Evolutionary conservation across 2,888 invertebrate species (phyloP).

Genomic region (Pardosa pseudoannulata): DNA sequence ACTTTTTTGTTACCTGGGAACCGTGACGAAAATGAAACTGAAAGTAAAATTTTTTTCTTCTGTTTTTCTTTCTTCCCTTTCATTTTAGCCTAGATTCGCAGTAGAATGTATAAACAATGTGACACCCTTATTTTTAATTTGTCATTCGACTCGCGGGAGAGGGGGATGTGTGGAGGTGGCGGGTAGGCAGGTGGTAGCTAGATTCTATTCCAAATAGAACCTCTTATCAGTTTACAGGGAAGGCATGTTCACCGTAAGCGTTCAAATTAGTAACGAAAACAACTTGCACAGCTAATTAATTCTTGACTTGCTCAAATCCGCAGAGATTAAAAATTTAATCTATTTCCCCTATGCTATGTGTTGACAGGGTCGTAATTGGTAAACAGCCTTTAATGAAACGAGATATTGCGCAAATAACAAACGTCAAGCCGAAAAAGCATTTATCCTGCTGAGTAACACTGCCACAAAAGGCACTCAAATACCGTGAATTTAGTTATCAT

Average conservation of each 20-base stretch:
- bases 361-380: constrained; percentile 2
- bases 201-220: neutral
- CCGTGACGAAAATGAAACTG: constrained; percentile 41
- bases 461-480: neutral
- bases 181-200: neutral
- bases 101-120: constrained; percentile 41
- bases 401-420: neutral
- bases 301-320: neutral
- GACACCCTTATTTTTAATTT: constrained; percentile 54
- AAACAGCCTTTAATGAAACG: neutral
- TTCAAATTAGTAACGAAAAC: constrained; percentile 5
- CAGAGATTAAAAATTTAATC: neutral
- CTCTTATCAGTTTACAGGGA: neutral
- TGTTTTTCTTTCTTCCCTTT: neutral
- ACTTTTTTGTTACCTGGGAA: constrained; percentile 6
- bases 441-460: neutral
- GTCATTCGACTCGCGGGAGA: constrained; percentile 36
- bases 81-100: constrained; percentile 36
- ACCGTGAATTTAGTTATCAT: neutral
- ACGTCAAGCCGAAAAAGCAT: too few species aligned
- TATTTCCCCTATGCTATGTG: neutral
- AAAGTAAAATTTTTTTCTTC: too few species aligned
- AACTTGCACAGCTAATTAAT: neutral
- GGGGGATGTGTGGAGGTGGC: neutral
- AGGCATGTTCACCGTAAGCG: neutral